Evolutionary conservation across 2,797 vertebrate species (phyloP).

Genomic region (Carapus acus): DNA sequence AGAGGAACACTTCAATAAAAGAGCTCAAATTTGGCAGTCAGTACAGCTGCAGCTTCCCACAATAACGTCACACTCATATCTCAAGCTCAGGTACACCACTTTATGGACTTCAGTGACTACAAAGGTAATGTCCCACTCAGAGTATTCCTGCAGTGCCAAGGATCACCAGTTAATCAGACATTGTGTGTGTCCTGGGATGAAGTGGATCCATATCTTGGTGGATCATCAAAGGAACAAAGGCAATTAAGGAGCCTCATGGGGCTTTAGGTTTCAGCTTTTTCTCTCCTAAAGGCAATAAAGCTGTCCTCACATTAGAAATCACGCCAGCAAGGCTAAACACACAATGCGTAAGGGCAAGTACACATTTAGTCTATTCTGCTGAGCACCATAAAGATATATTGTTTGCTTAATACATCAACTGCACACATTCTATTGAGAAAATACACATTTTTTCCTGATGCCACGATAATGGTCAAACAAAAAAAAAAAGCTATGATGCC

Average conservation of each 20-base stretch:
- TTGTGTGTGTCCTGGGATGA: constrained; percentile 23
- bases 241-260: not conserved
- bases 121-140: constrained; percentile 11
- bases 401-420: too few relatives aligned
- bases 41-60: too few relatives aligned
- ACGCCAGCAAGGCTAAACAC: not conserved
- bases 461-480: too few relatives aligned
- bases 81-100: constrained; percentile 3
- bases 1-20: too few relatives aligned
- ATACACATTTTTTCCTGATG: too few relatives aligned
- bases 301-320: constrained; percentile 15
- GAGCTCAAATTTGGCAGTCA: too few relatives aligned
- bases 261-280: not conserved
- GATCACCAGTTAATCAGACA: constrained; percentile 27
- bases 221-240: constrained; percentile 1
- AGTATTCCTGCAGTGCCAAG: constrained; percentile 38
- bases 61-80: not conserved
- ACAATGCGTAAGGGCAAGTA: too few relatives aligned
- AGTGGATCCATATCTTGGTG: constrained; percentile 17
- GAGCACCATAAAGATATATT: too few relatives aligned
- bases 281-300: constrained; percentile 18
- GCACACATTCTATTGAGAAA: too few relatives aligned
- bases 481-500: too few relatives aligned
- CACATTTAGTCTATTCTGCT: too few relatives aligned
- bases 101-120: constrained; percentile 6